Evolutionary conservation across 64 coral and sea anemone genomes (phyloP), one percentile per base, ranked within the genome.

Genomic region (Dendronephthya gigantea): DNA sequence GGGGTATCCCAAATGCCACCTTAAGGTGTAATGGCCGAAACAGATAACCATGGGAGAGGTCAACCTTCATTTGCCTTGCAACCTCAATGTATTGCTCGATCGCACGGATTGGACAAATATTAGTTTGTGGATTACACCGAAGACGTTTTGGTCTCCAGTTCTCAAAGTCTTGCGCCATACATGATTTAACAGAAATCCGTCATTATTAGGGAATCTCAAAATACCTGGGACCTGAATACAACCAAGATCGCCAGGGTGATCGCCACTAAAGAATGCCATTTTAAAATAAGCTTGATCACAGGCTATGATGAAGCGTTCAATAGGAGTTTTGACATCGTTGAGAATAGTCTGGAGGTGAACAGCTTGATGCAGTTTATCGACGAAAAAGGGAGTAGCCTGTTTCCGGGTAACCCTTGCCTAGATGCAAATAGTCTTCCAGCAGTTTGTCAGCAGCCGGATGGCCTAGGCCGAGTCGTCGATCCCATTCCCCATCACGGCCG

Each of bases 361-460:
- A 1, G 2, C 7, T 19, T 66, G 52, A 19, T 90, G 59, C 12
- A 85, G 31, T 58, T 90, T 90, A 30, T 90, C 83, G 0, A 85
- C 83, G 23, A 90, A 85, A 35, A 90, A 85, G 0, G 83, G 68
- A 12, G 47, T 84, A 0, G 83, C 89, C 30, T 85, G 89, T 41
- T 90, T 90, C 0, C 83, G 52, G 0, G 39, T 50, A 16, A 90
- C 36, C 37, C 84, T 49, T 0, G 89, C 83, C 35, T 84, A 90
- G 40, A 12, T 28, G 27, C 37, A 90, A 37, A 36, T 90, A 85
- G 29, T 90, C 83, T 43, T 90, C 85, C 0, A 90, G 7, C 4
- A 65, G 51, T 22, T 85, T 85, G 48, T 79, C 72, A 8, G 72
- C 30, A 1, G 30, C 29, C 0, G 72, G 72, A 34, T 79, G 34